These are phyloP conservation scores for Epicauta chinensis DNA, from an alignment of 1,140 invertebrate species.

Conservation along the genomic window DNA sequence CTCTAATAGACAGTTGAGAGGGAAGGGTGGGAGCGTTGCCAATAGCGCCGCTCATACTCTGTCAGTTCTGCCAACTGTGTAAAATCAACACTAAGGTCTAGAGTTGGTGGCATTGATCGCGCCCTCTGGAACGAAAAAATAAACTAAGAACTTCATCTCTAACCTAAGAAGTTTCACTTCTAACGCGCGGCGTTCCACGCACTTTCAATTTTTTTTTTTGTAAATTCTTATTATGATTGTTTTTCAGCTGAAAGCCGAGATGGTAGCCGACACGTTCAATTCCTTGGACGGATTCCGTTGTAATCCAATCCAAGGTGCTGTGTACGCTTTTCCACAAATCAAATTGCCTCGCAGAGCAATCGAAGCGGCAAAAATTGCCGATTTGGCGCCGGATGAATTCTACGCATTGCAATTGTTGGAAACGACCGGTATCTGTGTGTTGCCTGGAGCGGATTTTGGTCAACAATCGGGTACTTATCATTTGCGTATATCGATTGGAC, in stretches of 20 bases:
- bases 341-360: constrained; percentile 71
- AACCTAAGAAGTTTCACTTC: no score
- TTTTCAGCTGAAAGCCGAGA: constrained; percentile 55
- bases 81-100: no score
- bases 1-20: no score
- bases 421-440: constrained; percentile 81
- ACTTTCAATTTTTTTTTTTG: no score
- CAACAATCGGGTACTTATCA: constrained; percentile 91
- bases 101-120: no score
- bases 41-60: no score
- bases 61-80: no score
- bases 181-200: no score
- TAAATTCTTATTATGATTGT: not conserved
- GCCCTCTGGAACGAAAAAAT: no score
- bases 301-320: constrained; percentile 87
- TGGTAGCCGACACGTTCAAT: constrained; percentile 90
- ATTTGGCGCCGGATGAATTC: constrained; percentile 78
- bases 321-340: constrained; percentile 94
- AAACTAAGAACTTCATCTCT: no score
- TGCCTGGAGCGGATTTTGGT: constrained; percentile 93
- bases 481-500: no score
- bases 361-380: constrained; percentile 64
- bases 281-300: constrained; percentile 84
- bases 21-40: no score
- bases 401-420: constrained; percentile 96